Base-by-base conservation (phyloP, 2,797 vertebrate species). In the Oreonectes daqikongensis region DNA sequence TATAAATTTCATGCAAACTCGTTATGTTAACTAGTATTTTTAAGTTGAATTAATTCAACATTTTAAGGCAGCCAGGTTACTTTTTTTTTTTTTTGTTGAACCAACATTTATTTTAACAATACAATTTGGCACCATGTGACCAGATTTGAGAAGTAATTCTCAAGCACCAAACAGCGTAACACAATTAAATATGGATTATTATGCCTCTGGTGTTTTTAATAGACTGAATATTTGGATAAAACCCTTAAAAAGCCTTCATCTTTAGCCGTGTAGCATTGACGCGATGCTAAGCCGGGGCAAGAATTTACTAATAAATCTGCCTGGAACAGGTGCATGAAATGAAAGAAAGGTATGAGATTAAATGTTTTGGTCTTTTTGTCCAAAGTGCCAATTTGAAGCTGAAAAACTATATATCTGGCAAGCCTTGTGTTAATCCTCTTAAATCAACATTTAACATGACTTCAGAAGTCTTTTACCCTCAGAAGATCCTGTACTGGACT, bases 121-220 rank as follows among this genome's bases (percentile, higher is more conserved):
- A 32, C 32, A 32, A 81, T 76, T 84, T 83, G 80, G 18, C 80
- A 35, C 15, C 12, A 22, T 12, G 79, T 60, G 79, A 79, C 75
- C 78, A 78, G 59, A 68, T 81, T 85, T 80, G 83, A 86, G 86
- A 87, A 89, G 86, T 30, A 73, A 38, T 3, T 59, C 71, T 70
- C 80, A 86, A 85, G 24, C 57, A 83, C 83, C 87, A 87, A 89
- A 89, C 81, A 89, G 76, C 48, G 84, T 22, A 83, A 77, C 79
- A 86, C 86, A 90, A 91, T 90, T 89, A 90, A 90, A 91, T 85
- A 81, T 78, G 87, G 90, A 92, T 92, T 91, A 89, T 79, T 81
- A 81, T 68, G 78, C 35, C 79, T 82, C 68, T 79, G 84, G 73
- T 84, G 71, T 79, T 52, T 44, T 44, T 81, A 42, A n/a, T 81